Evolutionary conservation across 1,140 invertebrate genomes (phyloP).

Genomic region (Drosophila arawakana): DNA sequence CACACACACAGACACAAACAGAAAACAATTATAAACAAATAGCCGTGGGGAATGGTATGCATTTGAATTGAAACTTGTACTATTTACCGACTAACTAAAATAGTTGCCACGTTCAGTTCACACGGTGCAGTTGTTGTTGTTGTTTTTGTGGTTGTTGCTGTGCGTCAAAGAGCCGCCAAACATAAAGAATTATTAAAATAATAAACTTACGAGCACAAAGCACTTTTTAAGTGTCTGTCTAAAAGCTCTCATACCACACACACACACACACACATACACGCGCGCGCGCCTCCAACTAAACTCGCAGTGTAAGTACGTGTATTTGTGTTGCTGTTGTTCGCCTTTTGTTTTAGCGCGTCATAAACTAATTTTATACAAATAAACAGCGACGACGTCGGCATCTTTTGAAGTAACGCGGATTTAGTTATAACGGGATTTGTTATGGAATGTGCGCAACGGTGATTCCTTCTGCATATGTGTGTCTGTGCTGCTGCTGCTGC

Average conservation of each 20-base stretch:
- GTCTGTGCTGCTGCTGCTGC: not conserved
- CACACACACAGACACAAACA: slow-evolving; percentile 37
- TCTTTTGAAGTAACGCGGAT: slow-evolving; percentile 70
- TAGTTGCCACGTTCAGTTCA: slow-evolving; percentile 54
- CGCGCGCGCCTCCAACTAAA: slow-evolving; percentile 7
- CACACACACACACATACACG: not conserved
- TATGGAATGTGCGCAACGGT: slow-evolving; percentile 53
- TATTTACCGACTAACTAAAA: slow-evolving; percentile 19
- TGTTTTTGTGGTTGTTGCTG: slow-evolving; percentile 29
- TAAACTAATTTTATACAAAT: slow-evolving; percentile 79
- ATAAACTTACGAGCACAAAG: slow-evolving; percentile 64
- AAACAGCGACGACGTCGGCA: slow-evolving; percentile 53
- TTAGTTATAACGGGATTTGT: slow-evolving; percentile 51
- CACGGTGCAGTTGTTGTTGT: slow-evolving; percentile 54
- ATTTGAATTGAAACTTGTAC: slow-evolving; percentile 37
- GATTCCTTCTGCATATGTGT: slow-evolving; percentile 31
- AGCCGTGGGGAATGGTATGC: slow-evolving; percentile 39
- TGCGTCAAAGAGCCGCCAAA: slow-evolving; percentile 70
- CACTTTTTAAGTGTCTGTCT: slow-evolving; percentile 73
- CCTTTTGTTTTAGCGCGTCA: slow-evolving; percentile 51
- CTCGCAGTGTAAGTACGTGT: not conserved
- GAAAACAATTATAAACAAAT: slow-evolving; percentile 65
- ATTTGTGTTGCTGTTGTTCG: slow-evolving; percentile 27
- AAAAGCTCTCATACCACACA: slow-evolving; percentile 16
- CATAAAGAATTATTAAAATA: slow-evolving; percentile 73